Percentiles rank a stretch among this genome's conserved stretches.
Evolutionary conservation across 2,888 invertebrate genomes (phyloP).

Genomic region (Barypeithes pellucidus): DNA sequence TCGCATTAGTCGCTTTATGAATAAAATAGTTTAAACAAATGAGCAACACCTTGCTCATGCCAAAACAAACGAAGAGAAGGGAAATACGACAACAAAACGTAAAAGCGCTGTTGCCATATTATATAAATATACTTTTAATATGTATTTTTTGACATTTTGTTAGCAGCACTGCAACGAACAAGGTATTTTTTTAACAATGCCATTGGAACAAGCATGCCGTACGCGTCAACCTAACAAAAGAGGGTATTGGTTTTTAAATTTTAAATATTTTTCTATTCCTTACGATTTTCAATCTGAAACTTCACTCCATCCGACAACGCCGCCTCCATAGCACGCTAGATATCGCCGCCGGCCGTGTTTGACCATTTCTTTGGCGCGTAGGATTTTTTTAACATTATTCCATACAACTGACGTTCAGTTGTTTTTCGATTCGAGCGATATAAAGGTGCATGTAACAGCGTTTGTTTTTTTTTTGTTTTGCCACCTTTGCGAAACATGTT

Average conservation of each 20-base stretch:
- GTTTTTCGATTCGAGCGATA: conserved; percentile 50
- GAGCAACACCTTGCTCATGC: conserved; percentile 38
- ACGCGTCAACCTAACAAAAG: no score
- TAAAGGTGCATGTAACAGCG: conserved; percentile 30
- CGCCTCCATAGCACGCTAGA: conserved; percentile 46
- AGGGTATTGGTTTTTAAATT: no score
- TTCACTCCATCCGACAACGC: conserved; percentile 30
- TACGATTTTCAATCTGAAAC: background rate
- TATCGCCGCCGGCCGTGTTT: conserved; percentile 43
- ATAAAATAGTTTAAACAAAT: conserved; percentile 45
- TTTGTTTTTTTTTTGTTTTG: conserved; percentile 32
- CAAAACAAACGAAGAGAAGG: conserved; percentile 35
- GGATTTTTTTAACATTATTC: conserved; percentile 43
- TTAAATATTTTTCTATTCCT: background rate
- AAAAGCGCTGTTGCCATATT: conserved; percentile 19
- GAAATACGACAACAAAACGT: conserved; percentile 24
- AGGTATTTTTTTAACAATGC: no score
- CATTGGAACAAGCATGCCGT: no score
- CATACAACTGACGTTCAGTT: conserved; percentile 41
- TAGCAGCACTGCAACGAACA: no score
- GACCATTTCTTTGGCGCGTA: conserved; percentile 51
- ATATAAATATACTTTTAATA: no score
- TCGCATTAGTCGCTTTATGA: conserved; percentile 34
- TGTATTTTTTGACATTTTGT: no score
- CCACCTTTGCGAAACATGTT: conserved; percentile 28